These are phyloP conservation scores for Phrynocephalus vlangalii DNA, from an alignment of 2,797 vertebrate genomes.

Conservation along the genomic window DNA sequence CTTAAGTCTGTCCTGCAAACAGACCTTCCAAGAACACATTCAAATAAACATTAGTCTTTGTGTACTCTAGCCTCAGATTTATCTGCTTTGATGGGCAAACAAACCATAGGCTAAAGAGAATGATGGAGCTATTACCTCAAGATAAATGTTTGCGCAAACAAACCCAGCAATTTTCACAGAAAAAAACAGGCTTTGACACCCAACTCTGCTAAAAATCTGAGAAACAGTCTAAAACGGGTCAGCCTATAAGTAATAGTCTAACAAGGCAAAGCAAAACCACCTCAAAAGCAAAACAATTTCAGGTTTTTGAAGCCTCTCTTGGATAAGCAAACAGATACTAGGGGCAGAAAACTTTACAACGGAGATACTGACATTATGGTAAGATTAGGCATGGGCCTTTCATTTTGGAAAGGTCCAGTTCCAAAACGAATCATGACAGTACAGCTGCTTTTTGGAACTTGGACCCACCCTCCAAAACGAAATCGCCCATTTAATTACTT, in stretches of 20 bases:
- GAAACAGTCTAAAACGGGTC: neutral
- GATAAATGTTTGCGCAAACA: constrained; percentile 9
- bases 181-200: neutral
- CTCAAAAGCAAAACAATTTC: neutral
- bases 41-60: neutral
- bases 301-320: neutral
- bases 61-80: neutral
- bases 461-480: no score
- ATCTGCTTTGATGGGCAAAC: neutral
- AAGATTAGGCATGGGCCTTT: no score
- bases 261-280: neutral
- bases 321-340: neutral
- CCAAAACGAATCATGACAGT: no score
- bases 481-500: no score
- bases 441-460: no score
- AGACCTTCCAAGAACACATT: neutral
- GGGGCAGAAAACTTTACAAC: neutral
- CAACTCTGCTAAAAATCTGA: neutral
- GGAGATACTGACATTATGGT: neutral
- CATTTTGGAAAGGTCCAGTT: no score
- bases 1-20: neutral
- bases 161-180: neutral
- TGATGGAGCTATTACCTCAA: neutral
- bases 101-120: neutral
- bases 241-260: neutral